phyloP scores from a whole-genome alignment of 2,113 vertebrate species.

The Mesitornis unicolor region DNA sequence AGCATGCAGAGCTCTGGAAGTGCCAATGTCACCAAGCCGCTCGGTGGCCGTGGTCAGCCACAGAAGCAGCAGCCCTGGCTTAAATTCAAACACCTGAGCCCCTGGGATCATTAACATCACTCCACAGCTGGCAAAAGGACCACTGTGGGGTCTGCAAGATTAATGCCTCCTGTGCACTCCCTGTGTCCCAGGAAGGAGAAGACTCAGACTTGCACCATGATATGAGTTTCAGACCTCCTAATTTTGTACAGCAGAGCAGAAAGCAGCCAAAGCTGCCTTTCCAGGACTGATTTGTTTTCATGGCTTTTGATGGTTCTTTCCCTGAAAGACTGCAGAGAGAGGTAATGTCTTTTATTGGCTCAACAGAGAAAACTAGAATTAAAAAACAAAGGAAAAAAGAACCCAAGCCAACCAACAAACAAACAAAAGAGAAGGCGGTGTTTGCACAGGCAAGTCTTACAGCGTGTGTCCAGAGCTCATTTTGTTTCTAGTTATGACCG shows the following conservation, averaged over 20 bases:
- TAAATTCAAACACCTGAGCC: neutral
- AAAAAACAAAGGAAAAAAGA: neutral
- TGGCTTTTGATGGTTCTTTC: neutral
- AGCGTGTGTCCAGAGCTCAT: neutral
- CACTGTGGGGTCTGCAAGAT: neutral
- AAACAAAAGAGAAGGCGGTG: neutral
- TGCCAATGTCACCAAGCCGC: neutral
- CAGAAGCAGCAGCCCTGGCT: neutral
- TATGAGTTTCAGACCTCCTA: neutral
- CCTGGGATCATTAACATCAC: neutral
- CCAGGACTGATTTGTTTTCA: fast-evolving
- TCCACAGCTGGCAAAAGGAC: neutral
- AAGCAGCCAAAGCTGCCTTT: neutral
- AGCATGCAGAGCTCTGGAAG: neutral
- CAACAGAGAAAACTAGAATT: neutral
- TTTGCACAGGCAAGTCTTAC: neutral
- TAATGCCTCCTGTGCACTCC: neutral
- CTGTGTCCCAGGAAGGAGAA: neutral
- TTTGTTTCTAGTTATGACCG: neutral
- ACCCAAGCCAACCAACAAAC: neutral
- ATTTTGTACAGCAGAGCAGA: neutral
- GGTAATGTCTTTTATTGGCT: neutral
- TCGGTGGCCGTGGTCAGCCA: neutral
- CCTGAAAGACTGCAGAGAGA: neutral
- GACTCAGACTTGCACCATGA: neutral